These are phyloP conservation scores for Paguma larvata DNA, from an alignment of 2,797 vertebrate species.

Conservation along the genomic window DNA sequence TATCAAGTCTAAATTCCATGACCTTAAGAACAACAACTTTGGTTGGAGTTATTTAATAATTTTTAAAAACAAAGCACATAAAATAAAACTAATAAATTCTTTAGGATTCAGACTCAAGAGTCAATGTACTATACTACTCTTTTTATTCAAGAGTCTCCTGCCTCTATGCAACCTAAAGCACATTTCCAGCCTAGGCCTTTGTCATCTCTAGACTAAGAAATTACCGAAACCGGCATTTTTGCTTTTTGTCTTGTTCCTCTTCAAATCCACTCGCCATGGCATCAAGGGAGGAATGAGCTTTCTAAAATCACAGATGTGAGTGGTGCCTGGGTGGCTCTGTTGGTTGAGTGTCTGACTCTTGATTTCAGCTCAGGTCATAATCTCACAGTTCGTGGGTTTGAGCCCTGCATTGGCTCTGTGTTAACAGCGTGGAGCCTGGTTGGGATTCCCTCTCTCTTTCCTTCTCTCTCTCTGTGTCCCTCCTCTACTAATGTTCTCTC, in stretches of 20 bases:
- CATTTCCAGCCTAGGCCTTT: not conserved
- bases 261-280: not conserved
- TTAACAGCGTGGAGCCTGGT: too few species aligned
- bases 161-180: not conserved
- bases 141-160: not conserved
- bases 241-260: not conserved
- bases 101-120: not conserved
- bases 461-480: too few species aligned
- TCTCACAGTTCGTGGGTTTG: too few species aligned
- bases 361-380: too few species aligned
- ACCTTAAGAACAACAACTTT: not conserved
- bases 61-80: not conserved
- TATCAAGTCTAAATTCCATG: not conserved
- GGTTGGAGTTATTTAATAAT: not conserved
- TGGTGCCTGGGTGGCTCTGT: too few species aligned
- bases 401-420: too few species aligned
- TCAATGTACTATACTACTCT: not conserved
- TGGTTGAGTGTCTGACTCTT: too few species aligned
- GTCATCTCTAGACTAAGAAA: not conserved
- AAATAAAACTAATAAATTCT: not conserved
- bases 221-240: not conserved
- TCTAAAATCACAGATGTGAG: conserved; percentile 24
- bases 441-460: too few species aligned
- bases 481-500: too few species aligned
- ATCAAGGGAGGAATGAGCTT: not conserved